phyloP scores from a whole-genome alignment of 2,888 invertebrate genomes.

The Acanthosoma haemorrhoidale region DNA sequence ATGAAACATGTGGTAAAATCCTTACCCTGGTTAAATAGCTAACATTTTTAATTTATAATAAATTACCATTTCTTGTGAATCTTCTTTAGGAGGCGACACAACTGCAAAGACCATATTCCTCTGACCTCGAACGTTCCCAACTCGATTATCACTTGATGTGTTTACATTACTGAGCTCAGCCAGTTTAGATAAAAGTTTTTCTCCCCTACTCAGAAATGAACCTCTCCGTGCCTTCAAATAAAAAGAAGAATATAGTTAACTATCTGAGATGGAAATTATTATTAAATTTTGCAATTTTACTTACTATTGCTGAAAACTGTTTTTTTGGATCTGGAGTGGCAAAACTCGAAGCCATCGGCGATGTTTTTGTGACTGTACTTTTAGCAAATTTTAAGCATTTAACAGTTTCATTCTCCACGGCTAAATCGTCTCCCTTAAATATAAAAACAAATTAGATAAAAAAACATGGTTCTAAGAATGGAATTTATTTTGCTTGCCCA shows the following conservation, averaged over 20 bases:
- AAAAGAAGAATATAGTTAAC: conserved; percentile 33
- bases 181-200: conserved; percentile 64
- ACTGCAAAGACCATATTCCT: conserved; percentile 73
- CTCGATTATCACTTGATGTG: conserved; percentile 52
- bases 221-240: conserved; percentile 54
- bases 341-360: not conserved
- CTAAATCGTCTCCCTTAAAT: not conserved
- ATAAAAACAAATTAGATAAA: too few species aligned
- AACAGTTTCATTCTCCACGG: not conserved
- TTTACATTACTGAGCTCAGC: conserved; percentile 54
- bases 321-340: conserved; percentile 1
- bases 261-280: not conserved
- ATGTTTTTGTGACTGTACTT: not conserved
- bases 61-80: conserved; percentile 21
- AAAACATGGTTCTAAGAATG: too few species aligned
- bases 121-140: conserved; percentile 45
- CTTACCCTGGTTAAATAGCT: too few species aligned
- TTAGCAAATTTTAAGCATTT: conserved; percentile 6
- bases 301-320: conserved; percentile 19
- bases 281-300: not conserved
- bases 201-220: conserved; percentile 70
- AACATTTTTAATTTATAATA: not conserved
- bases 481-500: too few species aligned
- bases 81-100: conserved; percentile 49
- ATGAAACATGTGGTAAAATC: not conserved